Percentiles rank a stretch among this genome's conserved stretches.
These are phyloP conservation scores for Acyrthosiphon pisum DNA, from an alignment of 1,140 invertebrate species.

Conservation along the genomic window DNA sequence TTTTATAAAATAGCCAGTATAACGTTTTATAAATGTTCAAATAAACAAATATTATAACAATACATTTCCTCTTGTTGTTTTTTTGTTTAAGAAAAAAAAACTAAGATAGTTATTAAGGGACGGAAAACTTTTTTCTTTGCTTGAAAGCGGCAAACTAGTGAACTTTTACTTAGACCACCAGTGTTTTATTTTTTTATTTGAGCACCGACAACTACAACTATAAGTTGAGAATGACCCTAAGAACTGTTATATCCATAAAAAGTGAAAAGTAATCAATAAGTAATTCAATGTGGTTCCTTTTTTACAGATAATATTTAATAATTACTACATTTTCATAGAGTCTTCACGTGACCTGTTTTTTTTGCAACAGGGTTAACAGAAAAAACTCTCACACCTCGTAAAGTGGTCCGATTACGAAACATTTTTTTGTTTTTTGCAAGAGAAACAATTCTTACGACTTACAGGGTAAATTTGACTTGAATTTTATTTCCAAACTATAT, in stretches of 20 bases:
- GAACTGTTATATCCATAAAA: neutral
- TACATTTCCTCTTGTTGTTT: too few species aligned
- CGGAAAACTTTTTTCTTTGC: neutral
- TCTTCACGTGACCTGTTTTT: too few species aligned
- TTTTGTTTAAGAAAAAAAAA: too few species aligned
- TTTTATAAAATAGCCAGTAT: neutral
- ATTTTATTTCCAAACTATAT: too few species aligned
- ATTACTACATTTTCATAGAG: neutral
- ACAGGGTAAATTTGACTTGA: too few species aligned
- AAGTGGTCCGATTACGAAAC: too few species aligned
- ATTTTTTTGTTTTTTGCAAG: too few species aligned
- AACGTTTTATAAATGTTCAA: neutral
- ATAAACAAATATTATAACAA: neutral
- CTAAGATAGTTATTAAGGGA: too few species aligned
- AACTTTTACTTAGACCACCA: neutral
- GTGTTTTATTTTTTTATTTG: neutral
- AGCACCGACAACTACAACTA: neutral
- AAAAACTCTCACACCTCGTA: too few species aligned
- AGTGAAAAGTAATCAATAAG: neutral
- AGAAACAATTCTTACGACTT: too few species aligned
- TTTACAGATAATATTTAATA: neutral
- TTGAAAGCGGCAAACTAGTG: neutral
- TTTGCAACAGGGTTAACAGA: too few species aligned
- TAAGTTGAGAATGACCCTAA: neutral
- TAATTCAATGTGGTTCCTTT: neutral